Evolutionary conservation across 2,797 vertebrate species (phyloP), one percentile per base, ranked within the genome.

Genomic region (Chelonia mydas): DNA sequence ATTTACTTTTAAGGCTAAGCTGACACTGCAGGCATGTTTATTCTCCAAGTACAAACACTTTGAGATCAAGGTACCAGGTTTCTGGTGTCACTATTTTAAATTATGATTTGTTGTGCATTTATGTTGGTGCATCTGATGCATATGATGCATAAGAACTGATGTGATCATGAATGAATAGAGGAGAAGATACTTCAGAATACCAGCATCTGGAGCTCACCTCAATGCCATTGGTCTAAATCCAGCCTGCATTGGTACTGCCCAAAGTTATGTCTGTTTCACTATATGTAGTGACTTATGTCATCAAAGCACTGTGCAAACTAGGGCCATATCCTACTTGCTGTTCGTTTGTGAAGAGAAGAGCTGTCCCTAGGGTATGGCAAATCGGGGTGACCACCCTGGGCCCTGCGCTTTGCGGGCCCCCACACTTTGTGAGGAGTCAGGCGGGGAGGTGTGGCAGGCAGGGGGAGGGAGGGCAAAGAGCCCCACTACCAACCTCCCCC

Each of bases 1-100:
- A 96, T 87, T 96, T 95, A 94, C 88, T 97, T 96, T 91, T 95
- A 96, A 87, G 92, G 93, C 93, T 96, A 86, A 96, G 80, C 91
- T 94, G 96, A 94, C 90, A 80, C 57, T 72, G 88, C 54, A 93
- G 89, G 95, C 86, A 21, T 72, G 57, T 92, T 94, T 93, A 82
- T 79, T 93, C n/a, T 94, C 78, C 86, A 81, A 94, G 92, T 6
- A 94, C 90, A 95, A 78, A 96, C 86, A 3, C 84, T 68, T 33
- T 57, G 51, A 80, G 19, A 91, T 92, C 76, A 59, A 85, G 84
- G 85, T 87, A 81, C 92, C 86, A 77, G 47, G 86, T 83, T 82
- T 92, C 82, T 87, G 1, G 2, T 61, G 51, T 17, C 16, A 53
- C 28, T 61, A 50, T 84, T n/a, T 79, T n/a, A 94, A 95, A 93